A percentile compares a stretch with the other conserved stretches of the same genome.
Conservation (phyloP, 2,113 vertebrate genomes). For the Dasyprocta punctata region DNA sequence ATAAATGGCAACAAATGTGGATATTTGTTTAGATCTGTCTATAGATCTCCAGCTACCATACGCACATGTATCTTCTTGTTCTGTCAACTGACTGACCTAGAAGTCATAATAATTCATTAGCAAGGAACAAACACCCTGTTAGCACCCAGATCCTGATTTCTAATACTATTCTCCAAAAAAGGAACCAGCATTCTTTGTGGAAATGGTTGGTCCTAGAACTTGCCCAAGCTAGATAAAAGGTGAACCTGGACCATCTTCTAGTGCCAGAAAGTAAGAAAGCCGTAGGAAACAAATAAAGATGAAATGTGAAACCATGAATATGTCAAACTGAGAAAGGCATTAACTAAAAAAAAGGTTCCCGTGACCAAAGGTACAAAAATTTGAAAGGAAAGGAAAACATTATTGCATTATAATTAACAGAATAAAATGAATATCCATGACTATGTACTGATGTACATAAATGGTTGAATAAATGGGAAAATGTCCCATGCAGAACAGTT, state of each 20-base stretch:
- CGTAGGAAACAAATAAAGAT: not conserved
- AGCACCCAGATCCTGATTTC: not conserved
- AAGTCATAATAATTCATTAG: not conserved
- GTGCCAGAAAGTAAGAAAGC: not conserved
- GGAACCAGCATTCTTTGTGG: not conserved
- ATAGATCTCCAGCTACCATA: not conserved
- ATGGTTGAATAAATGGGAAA: not conserved
- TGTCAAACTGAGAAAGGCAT: not conserved
- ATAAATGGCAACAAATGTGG: not conserved
- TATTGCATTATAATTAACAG: not conserved
- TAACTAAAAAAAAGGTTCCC: not conserved
- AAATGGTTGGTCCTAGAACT: not conserved
- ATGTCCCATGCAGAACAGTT: not conserved
- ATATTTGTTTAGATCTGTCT: not conserved
- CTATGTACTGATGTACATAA: not conserved
- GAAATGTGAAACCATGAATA: not conserved
- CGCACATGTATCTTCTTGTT: not conserved
- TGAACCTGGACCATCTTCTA: not conserved
- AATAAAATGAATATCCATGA: not conserved
- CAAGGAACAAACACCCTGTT: not conserved
- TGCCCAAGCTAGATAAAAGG: not conserved
- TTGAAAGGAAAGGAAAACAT: conserved; percentile 2
- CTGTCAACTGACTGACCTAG: not conserved
- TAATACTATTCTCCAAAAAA: not conserved
- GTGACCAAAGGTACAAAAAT: not conserved